phyloP scores from a whole-genome alignment of 2,113 vertebrate species.

The Cygnus buccinator region DNA sequence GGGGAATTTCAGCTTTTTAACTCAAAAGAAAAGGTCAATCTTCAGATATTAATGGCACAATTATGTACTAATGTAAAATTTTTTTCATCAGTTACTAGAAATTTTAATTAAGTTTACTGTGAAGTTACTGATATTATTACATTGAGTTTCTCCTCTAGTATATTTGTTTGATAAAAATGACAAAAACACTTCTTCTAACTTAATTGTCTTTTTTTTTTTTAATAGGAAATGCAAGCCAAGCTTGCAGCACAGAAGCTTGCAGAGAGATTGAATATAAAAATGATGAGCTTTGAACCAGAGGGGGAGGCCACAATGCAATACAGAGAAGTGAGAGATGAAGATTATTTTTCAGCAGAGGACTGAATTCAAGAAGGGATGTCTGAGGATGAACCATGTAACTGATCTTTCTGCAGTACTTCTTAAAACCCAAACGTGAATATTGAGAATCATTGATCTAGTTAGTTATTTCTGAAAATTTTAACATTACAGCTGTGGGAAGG shows the following conservation, averaged over 20 bases:
- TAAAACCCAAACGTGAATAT: neutral
- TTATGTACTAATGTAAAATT: neutral
- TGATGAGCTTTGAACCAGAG: constrained; percentile 86
- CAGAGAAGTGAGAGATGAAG: constrained; percentile 87
- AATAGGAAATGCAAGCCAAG: constrained; percentile 89
- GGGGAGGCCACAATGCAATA: constrained; percentile 78
- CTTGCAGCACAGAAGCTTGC: constrained; percentile 91
- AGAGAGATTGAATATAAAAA: constrained; percentile 84
- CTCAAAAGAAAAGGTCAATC: neutral
- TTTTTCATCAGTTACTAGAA: neutral
- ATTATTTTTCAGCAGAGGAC: constrained; percentile 84
- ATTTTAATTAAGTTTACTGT: neutral
- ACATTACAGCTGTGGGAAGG: neutral
- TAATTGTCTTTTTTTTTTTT: neutral
- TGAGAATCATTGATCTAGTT: neutral
- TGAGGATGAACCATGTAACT: neutral
- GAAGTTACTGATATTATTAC: neutral
- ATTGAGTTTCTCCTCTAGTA: neutral
- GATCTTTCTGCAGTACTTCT: neutral
- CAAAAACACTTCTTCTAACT: neutral
- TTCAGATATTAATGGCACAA: neutral
- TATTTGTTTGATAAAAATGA: neutral
- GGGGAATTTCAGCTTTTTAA: neutral
- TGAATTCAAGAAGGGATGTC: constrained; percentile 38
- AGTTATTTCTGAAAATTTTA: neutral